Evolutionary conservation across 2,113 vertebrate genomes (phyloP).

Genomic region (Leucosticte australis): DNA sequence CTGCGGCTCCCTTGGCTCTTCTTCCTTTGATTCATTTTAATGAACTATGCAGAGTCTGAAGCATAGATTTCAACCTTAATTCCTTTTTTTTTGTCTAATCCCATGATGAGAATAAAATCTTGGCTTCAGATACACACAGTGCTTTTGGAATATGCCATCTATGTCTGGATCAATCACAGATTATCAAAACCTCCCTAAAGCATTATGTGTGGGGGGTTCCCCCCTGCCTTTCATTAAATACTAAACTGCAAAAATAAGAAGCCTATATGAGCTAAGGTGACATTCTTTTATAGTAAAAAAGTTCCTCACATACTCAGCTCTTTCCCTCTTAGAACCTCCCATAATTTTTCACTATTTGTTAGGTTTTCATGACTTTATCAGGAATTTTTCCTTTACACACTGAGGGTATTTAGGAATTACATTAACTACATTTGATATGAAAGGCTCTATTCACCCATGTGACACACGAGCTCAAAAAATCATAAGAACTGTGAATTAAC

Average conservation of each 20-base stretch:
- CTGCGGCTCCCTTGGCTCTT: neutral
- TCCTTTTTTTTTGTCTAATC: neutral
- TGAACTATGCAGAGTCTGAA: neutral
- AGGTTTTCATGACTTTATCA: neutral
- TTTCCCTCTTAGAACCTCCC: neutral
- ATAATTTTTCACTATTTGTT: neutral
- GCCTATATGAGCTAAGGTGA: neutral
- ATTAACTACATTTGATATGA: neutral
- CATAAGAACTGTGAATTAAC: neutral
- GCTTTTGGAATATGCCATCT: neutral
- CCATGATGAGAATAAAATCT: neutral
- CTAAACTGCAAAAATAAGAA: neutral
- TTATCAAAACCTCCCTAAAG: neutral
- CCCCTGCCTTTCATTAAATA: neutral
- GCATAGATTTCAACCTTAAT: neutral
- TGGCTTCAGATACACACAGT: neutral
- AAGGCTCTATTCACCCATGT: neutral
- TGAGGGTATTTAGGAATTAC: neutral
- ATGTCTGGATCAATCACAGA: neutral
- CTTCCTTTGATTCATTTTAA: constrained; percentile 12
- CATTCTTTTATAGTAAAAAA: neutral
- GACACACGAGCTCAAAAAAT: neutral
- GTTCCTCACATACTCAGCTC: neutral
- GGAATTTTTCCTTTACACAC: neutral
- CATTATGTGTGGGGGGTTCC: neutral